phyloP scores from a whole-genome alignment of 2,888 invertebrate species.

The Serripes groenlandicus region DNA sequence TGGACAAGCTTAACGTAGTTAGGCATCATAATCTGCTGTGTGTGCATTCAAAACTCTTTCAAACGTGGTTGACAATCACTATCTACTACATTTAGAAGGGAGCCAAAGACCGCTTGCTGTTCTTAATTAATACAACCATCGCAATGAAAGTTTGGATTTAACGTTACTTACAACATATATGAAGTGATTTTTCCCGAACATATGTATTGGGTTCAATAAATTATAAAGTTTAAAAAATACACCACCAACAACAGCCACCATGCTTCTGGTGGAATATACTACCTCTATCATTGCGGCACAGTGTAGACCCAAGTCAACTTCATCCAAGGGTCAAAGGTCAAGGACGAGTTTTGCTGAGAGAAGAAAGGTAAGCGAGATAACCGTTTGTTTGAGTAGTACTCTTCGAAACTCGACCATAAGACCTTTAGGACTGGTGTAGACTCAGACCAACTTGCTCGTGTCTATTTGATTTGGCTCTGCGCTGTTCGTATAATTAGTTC shows the following conservation, averaged over 20 bases:
- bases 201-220: too few species aligned
- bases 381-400: background rate
- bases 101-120: too few species aligned
- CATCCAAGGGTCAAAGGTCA: slow-evolving; percentile 24
- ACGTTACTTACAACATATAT: too few species aligned
- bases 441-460: background rate
- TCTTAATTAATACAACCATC: too few species aligned
- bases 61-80: too few species aligned
- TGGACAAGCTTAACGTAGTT: too few species aligned
- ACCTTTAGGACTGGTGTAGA: background rate
- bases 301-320: slow-evolving; percentile 31
- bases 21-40: too few species aligned
- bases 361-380: slow-evolving; percentile 17
- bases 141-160: too few species aligned
- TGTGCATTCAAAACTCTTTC: too few species aligned
- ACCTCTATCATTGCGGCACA: slow-evolving; percentile 44
- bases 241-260: background rate
- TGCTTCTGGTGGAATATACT: slow-evolving; percentile 44
- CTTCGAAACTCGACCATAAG: background rate
- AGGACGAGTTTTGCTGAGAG: slow-evolving; percentile 27
- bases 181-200: too few species aligned
- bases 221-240: too few species aligned
- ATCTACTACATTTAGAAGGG: too few species aligned
- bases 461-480: background rate
- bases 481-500: background rate